Evolutionary conservation across 2,113 vertebrate genomes (phyloP).

Genomic region (Eurystomus gularis): DNA sequence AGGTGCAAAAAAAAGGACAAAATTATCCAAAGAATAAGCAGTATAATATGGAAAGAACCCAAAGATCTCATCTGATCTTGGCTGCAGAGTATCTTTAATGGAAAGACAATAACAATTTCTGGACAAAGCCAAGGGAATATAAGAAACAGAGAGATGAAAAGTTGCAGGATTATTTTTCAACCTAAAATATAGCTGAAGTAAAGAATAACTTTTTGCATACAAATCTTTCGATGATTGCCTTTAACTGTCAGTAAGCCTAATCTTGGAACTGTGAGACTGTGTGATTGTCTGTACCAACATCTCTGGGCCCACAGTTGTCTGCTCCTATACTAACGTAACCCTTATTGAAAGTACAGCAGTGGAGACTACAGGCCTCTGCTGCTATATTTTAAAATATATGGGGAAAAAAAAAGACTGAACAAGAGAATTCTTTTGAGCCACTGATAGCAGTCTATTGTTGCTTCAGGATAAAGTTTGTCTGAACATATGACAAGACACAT

Average conservation of each 20-base stretch:
- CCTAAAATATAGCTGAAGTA: background rate
- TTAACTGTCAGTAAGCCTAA: background rate
- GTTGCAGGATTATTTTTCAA: background rate
- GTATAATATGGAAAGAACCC: background rate
- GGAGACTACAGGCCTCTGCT: background rate
- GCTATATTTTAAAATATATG: background rate
- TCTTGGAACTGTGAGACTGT: background rate
- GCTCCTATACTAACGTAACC: background rate
- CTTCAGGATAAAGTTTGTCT: background rate
- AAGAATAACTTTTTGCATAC: background rate
- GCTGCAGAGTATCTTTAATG: background rate
- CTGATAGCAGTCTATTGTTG: background rate
- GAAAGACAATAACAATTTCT: background rate
- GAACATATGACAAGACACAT: background rate
- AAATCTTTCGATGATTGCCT: background rate
- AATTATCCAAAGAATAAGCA: background rate
- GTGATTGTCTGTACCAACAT: background rate
- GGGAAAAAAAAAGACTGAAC: background rate
- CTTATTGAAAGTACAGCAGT: background rate
- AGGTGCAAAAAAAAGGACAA: background rate
- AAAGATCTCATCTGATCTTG: background rate
- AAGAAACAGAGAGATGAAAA: background rate
- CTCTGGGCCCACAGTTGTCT: background rate
- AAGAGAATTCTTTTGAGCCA: background rate
- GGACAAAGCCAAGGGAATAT: background rate